Evolutionary conservation across 2,113 vertebrate genomes (phyloP).

Genomic region (Emydura subglobosa): DNA sequence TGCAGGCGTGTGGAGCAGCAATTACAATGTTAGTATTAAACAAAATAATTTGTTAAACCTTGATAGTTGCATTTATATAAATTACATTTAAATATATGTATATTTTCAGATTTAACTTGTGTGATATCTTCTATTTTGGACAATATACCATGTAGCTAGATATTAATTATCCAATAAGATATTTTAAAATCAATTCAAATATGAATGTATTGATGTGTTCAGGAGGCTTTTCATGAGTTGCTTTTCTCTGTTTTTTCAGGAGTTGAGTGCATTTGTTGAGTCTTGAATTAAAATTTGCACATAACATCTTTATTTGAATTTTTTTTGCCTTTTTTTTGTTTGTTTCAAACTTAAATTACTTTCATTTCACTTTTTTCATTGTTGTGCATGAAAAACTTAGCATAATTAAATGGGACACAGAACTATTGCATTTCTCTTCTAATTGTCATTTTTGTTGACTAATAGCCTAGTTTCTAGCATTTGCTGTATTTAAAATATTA

Average conservation of each 20-base stretch:
- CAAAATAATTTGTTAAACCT: background rate
- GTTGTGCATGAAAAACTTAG: background rate
- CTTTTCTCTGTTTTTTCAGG: background rate
- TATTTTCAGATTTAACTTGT: background rate
- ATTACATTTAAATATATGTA: background rate
- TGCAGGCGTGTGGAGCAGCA: background rate
- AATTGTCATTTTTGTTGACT: background rate
- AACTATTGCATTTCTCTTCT: background rate
- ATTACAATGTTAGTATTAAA: background rate
- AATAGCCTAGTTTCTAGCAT: background rate
- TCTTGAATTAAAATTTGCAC: background rate
- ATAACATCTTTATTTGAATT: background rate
- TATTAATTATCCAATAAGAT: background rate
- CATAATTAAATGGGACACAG: background rate
- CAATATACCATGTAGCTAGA: background rate
- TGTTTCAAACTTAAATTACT: background rate
- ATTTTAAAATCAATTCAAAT: background rate
- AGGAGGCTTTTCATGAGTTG: background rate
- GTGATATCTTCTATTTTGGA: background rate
- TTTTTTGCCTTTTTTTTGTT: background rate
- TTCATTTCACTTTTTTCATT: background rate
- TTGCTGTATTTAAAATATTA: background rate
- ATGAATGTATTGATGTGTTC: rapidly evolving
- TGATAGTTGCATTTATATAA: background rate
- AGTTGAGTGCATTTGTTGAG: background rate